Conservation (phyloP, 2,113 vertebrate species). For the Syngnathus scovelli region DNA sequence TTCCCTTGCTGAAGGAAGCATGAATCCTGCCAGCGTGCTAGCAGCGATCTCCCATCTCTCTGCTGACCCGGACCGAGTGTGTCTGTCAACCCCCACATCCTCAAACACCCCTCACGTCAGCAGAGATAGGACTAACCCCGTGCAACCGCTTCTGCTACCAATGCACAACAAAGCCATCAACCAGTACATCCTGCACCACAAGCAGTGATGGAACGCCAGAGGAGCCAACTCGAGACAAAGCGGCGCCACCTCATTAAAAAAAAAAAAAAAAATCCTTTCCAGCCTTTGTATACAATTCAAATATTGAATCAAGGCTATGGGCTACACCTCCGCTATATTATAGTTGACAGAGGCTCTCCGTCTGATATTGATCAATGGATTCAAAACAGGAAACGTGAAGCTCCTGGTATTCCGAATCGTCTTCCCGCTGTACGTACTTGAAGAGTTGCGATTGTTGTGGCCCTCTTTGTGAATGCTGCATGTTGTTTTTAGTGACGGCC, state of each 20-base stretch:
- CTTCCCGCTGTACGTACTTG: conserved; percentile 61
- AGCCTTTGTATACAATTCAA: conserved; percentile 46
- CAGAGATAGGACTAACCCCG: conserved; percentile 47
- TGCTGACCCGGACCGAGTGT: conserved; percentile 60
- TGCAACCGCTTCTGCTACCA: conserved; percentile 36
- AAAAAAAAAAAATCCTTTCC: conserved; percentile 24
- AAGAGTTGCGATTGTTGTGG: conserved; percentile 48
- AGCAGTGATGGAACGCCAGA: conserved; percentile 31
- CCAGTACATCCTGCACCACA: conserved; percentile 27
- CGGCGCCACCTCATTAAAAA: conserved; percentile 27
- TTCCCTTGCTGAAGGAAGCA: conserved; percentile 95
- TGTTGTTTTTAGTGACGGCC: conserved; percentile 50
- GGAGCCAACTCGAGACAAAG: conserved; percentile 29
- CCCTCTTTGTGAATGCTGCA: conserved; percentile 58
- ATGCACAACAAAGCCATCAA: conserved; percentile 44
- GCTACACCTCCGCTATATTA: conserved; percentile 41
- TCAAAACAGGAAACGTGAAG: conserved; percentile 22
- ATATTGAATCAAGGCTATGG: conserved; percentile 35
- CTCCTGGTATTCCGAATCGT: conserved; percentile 42
- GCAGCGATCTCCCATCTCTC: conserved; percentile 38
- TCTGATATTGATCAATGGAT: conserved; percentile 12
- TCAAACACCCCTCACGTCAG: conserved; percentile 14
- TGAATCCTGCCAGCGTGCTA: conserved; percentile 72
- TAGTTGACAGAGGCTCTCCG: conserved; percentile 23
- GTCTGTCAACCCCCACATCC: conserved; percentile 44